Percentiles rank a stretch among this genome's conserved stretches.
Conservation (phyloP, 2,113 vertebrate species). For the Pyrgilauda ruficollis region DNA sequence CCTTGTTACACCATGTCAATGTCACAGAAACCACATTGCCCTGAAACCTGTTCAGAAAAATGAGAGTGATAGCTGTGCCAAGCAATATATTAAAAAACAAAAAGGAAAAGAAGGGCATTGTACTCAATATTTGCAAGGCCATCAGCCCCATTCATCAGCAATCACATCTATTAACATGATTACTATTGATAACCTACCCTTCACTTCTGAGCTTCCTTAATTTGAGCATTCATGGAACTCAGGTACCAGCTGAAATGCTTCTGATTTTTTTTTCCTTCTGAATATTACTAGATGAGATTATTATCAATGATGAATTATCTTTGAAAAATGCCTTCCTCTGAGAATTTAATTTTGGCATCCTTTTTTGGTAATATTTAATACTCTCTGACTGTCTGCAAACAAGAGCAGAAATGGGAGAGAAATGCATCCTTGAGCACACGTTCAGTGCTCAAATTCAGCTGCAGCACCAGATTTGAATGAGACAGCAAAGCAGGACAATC, state of each 20-base stretch:
- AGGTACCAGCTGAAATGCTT: background rate
- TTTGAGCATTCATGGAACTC: background rate
- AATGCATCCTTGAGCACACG: background rate
- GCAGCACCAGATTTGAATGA: constrained; percentile 33
- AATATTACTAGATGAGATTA: background rate
- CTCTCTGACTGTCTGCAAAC: background rate
- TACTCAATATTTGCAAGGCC: background rate
- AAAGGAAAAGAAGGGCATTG: background rate
- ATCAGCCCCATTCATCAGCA: background rate
- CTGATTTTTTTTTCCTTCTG: background rate
- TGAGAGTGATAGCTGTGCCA: background rate
- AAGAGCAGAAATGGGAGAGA: background rate
- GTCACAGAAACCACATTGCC: background rate
- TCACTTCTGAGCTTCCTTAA: background rate
- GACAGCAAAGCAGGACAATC: constrained; percentile 34
- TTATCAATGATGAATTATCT: background rate
- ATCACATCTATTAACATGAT: background rate
- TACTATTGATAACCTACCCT: background rate
- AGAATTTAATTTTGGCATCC: background rate
- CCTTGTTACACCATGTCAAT: background rate
- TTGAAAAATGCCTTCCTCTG: background rate
- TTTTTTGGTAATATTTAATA: background rate
- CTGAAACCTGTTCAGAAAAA: background rate
- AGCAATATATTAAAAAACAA: background rate
- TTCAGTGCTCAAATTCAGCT: background rate